Base-by-base conservation (phyloP, 2,797 vertebrate genomes). In the Darevskia nairensis region DNA sequence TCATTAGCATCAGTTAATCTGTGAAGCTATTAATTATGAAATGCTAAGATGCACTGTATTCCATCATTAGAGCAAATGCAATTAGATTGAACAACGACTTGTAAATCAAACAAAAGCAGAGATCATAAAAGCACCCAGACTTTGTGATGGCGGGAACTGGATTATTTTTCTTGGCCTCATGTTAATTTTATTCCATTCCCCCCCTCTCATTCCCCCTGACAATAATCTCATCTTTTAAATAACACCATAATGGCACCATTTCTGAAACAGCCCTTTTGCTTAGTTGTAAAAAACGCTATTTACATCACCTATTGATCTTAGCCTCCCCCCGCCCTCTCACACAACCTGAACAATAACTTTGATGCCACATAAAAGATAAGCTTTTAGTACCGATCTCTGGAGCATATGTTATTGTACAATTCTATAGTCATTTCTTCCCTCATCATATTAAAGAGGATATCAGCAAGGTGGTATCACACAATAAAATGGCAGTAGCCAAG, bases 1-100 rank as follows among this genome's bases (percentile, higher is more conserved):
- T 96, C 93, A 95, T 96, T 95, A 95, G 94, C 93, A 96, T 95
- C 92, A 95, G 91, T 95, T 96, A 96, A 96, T 95, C 94, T 94
- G 79, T 88, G 91, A 92, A 92, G 90, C 92, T 94, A 86, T 90
- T 94, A 95, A 95, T 93, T 93, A 88, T 91, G 91, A 94, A 94
- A 95, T 94, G 84, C 85, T 91, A 89, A 90, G 87, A 93, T 91
- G 80, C 90, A 90, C 68, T 82, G 35, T 89, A 82, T 93, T 93
- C 90, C 83, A 44, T 85, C 95, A 95, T 96, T 95, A 80, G 92
- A 96, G 94, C 82, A 92, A 88, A 85, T 80, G 85, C 89, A 93
- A 95, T 96, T 95, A 94, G 93, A 92, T 91, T 95, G 95, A 96
- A 95, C 95, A 94, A 94, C 93, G 92, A 90, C 93, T 95, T 94